phyloP scores from a whole-genome alignment of 2,888 invertebrate genomes.

The Pyrocoelia pectoralis region DNA sequence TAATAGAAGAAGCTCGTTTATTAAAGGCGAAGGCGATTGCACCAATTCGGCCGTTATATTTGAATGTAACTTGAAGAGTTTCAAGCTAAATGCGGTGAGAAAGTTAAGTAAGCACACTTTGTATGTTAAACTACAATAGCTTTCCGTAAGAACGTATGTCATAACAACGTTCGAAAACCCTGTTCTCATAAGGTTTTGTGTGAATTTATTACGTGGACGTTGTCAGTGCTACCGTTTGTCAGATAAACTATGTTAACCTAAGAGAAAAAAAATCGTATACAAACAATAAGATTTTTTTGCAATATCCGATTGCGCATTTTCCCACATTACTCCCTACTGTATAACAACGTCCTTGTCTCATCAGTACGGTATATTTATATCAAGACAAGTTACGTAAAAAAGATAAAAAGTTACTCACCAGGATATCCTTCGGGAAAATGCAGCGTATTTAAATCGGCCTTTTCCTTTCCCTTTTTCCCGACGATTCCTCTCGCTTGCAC shows the following conservation, averaged over 20 bases:
- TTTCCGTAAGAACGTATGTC: constrained; percentile 34
- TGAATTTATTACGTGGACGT: constrained; percentile 28
- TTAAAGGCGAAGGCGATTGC: neutral
- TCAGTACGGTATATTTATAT: neutral
- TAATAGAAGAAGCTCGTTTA: too few relatives aligned
- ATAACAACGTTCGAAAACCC: constrained; percentile 30
- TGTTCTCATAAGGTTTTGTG: constrained; percentile 31
- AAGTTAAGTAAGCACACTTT: constrained; percentile 26
- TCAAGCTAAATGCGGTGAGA: constrained; percentile 12
- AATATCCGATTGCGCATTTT: constrained; percentile 10
- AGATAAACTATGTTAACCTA: constrained; percentile 7
- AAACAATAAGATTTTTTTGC: constrained; percentile 1
- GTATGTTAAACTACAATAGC: constrained; percentile 28
- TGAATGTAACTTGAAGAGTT: constrained; percentile 7
- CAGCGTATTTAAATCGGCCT: constrained; percentile 65
- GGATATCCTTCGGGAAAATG: constrained; percentile 74
- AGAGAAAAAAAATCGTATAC: neutral
- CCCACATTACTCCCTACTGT: constrained; percentile 16
- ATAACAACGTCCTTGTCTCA: constrained; percentile 4
- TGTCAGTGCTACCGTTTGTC: constrained; percentile 16
- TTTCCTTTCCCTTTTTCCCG: constrained; percentile 65
- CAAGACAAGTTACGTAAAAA: neutral
- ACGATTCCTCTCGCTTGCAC: constrained; percentile 69
- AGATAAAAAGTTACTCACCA: constrained; percentile 60
- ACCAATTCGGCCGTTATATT: constrained; percentile 8